Percentiles rank a stretch among this genome's conserved stretches.
Evolutionary conservation across 2,113 vertebrate genomes (phyloP).

Genomic region (Ptilonorhynchus violaceus): DNA sequence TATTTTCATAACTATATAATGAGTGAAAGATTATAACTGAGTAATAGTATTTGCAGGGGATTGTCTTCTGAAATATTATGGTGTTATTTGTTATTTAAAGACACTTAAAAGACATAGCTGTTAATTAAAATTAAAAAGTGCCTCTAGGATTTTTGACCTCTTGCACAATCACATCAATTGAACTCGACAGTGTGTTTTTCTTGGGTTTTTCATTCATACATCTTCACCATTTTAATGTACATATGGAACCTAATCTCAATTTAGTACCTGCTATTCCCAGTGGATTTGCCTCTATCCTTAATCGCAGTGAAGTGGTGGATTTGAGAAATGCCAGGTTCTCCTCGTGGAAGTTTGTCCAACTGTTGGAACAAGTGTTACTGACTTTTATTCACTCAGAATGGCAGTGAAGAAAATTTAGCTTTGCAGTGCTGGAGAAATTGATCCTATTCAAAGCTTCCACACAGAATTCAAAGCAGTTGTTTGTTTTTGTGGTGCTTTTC

Average conservation of each 20-base stretch:
- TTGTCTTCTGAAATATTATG: background rate
- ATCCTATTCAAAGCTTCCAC: background rate
- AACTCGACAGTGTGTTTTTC: background rate
- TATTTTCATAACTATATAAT: background rate
- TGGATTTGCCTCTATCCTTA: background rate
- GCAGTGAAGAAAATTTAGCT: background rate
- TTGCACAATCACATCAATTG: accelerated
- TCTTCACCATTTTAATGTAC: background rate
- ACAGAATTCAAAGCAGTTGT: background rate
- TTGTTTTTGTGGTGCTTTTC: background rate
- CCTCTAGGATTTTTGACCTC: background rate
- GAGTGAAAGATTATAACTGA: background rate
- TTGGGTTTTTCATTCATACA: background rate
- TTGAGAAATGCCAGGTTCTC: background rate
- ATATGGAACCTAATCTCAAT: background rate
- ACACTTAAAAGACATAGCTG: background rate
- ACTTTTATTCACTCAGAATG: background rate
- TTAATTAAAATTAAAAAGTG: background rate
- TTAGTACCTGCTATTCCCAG: background rate
- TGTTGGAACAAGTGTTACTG: background rate
- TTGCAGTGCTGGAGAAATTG: background rate
- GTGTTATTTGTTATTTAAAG: background rate
- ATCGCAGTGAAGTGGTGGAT: background rate
- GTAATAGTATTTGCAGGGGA: background rate
- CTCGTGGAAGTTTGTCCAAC: background rate